These are phyloP conservation scores for Cotesia typhae DNA, from an alignment of 1,140 invertebrate species.

Conservation along the genomic window DNA sequence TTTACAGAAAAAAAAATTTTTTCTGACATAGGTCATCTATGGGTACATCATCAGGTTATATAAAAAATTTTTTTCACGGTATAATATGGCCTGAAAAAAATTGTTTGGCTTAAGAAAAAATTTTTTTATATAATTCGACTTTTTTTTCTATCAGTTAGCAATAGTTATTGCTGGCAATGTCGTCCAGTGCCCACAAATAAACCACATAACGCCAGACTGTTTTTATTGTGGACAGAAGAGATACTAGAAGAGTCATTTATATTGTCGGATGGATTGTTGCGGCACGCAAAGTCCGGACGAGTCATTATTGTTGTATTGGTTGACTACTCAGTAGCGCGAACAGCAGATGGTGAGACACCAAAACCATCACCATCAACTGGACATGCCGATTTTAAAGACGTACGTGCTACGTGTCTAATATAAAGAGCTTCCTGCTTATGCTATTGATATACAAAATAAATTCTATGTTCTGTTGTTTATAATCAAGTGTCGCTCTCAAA, in stretches of 20 bases:
- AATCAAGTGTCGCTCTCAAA: background rate
- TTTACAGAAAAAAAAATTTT: no score
- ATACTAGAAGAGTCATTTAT: constrained; percentile 24
- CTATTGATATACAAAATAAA: background rate
- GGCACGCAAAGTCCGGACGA: constrained; percentile 9
- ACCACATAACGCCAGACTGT: constrained; percentile 59
- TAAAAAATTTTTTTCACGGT: no score
- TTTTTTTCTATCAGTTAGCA: no score
- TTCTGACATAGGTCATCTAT: no score
- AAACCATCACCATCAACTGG: background rate
- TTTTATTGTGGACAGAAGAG: constrained; percentile 45
- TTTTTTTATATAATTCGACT: no score
- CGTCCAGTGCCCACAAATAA: constrained; percentile 40
- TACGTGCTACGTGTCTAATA: background rate
- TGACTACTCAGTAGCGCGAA: constrained; percentile 7
- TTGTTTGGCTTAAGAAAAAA: no score
- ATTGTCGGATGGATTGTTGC: constrained; percentile 13
- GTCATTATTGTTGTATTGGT: constrained; percentile 17
- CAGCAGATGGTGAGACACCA: background rate
- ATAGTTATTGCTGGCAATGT: background rate
- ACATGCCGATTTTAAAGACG: constrained; percentile 10
- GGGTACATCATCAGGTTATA: no score
- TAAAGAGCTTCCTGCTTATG: constrained; percentile 1
- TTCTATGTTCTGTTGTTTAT: background rate
- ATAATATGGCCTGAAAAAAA: no score